Base-by-base conservation (phyloP, 1,140 invertebrate genomes). In the Epicauta chinensis region DNA sequence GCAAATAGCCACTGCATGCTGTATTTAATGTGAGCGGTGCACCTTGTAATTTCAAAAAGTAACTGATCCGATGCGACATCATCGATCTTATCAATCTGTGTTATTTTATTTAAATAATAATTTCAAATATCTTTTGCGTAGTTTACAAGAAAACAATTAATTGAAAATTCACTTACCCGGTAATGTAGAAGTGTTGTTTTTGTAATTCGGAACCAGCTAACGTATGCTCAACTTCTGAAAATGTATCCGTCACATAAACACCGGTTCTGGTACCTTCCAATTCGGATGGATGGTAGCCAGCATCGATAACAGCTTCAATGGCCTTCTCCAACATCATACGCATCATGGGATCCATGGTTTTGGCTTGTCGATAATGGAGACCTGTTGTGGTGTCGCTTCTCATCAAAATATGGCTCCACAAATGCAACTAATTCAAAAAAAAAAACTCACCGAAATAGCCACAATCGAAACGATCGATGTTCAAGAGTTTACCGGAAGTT, bases 11-110 rank as follows among this genome's bases (percentile, higher is more conserved):
- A 38, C 89, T 92, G 72, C 93, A 97, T 6, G 92, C 91, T 9
- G 90, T 88, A 65, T 97, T 93, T 1, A 93, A 75, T 4, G 84
- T 73, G 68, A 86, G 88, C 40, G 90, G 93, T 0, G 91, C 91
- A 17, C 85, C 86, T 51, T 77, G 79, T 0, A 81, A 63, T 41
- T 84, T 82, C 7, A 88, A 61, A 68, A 76, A 82, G 52, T 86
- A 87, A 0, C 91, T 95, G 17, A 97, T 79, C 44, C 93, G 78
- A 66, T 96, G 93, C 1, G 91, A 86, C 68, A 97, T 80, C 91
- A 97, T 38, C 2, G 16, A 45, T 37, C 34, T 34, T n/a, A 12
- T 34, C 3, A 11, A n/a, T 12, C 32, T 34, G 32, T 34, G 3
- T n/a, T 3, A 34, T n/a, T 12, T 34, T 34, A n/a, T 9, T 34